Percentiles rank a stretch among this genome's conserved stretches.
phyloP scores from a whole-genome alignment of 2,113 vertebrate species.

The Amphiprion ocellaris region DNA sequence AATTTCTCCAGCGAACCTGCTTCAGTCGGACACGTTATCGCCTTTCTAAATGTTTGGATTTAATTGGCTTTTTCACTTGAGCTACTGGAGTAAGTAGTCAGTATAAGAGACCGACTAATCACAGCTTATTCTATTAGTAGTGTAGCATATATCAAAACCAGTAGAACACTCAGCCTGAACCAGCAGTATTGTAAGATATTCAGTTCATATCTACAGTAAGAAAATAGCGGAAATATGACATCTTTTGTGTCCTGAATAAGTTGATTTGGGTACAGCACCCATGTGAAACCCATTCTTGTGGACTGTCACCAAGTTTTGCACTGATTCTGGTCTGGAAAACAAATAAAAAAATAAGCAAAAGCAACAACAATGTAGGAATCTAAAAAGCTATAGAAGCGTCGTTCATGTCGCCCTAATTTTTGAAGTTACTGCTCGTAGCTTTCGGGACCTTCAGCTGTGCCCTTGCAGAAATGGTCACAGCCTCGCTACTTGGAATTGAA shows the following conservation, averaged over 20 bases:
- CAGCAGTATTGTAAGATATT: not conserved
- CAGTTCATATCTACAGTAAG: not conserved
- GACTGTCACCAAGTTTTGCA: not conserved
- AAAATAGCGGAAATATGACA: not conserved
- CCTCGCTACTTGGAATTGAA: not conserved
- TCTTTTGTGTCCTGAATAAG: not conserved
- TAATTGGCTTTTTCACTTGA: slow-evolving; percentile 14
- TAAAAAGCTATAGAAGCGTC: not conserved
- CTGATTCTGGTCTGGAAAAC: not conserved
- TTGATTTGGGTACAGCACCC: not conserved
- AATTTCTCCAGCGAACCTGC: not conserved
- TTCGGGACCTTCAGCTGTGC: too few relatives aligned
- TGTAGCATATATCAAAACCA: not conserved
- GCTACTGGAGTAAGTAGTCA: not conserved
- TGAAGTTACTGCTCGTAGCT: too few relatives aligned
- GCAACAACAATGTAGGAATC: not conserved
- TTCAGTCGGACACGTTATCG: slow-evolving; percentile 1
- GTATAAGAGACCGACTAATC: slow-evolving; percentile 8
- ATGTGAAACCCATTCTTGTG: too few relatives aligned
- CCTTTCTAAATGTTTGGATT: slow-evolving; percentile 18
- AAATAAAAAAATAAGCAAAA: not conserved
- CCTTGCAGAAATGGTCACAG: too few relatives aligned
- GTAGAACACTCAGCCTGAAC: too few relatives aligned
- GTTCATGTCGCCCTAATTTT: not conserved
- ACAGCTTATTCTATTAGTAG: not conserved